Base-by-base conservation (phyloP, 2,797 vertebrate species). In the Anguilla anguilla region DNA sequence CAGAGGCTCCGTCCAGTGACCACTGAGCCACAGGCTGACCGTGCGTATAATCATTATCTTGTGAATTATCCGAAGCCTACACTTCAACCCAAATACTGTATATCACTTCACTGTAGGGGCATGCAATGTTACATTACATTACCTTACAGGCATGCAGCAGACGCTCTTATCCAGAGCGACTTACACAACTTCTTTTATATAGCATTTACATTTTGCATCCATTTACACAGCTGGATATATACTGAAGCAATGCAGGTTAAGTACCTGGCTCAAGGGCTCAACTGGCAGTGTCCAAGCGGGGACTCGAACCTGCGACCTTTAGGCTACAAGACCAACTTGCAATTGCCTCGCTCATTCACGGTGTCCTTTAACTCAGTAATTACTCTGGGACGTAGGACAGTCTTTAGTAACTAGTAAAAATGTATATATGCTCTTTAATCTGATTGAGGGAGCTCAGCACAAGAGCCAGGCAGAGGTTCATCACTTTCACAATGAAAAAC, bases 401-500 rank as follows among this genome's bases (percentile, higher is more conserved):
- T 79, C 49, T 74, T 77, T 57, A 86, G 25, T 25, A 35, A 77
- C 55, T 19, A 28, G 43, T 77, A 77, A 53, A 77, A 86, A 74
- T 67, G 13, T n/a, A 84, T 35, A n/a, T 84, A 13, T 22, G 2
- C 83, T 35, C 19, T 31, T 77, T 53, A 57, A 43, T 39, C 51
- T 57, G 49, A 86, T 11, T 57, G 72, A n/a, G 31, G 46, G 53
- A 6, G 67, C 61, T 81, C 46, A 86, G 72, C 19, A 79, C 43
- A 86, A 49, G 22, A 25, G 39, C 6, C 39, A 46, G 39, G 15
- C 59, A 61, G 39, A 17, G 7, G 43, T 61, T 39, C 22, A 4
- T 55, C 55, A 46, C 46, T 25, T 59, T 25, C 43, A 69, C 61
- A 87, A 84, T 69, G 28, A 83, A 84, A 87, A 84, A 72, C n/a